Evolutionary conservation across 2,113 vertebrate genomes (phyloP).

Genomic region (Actinemys pallida): DNA sequence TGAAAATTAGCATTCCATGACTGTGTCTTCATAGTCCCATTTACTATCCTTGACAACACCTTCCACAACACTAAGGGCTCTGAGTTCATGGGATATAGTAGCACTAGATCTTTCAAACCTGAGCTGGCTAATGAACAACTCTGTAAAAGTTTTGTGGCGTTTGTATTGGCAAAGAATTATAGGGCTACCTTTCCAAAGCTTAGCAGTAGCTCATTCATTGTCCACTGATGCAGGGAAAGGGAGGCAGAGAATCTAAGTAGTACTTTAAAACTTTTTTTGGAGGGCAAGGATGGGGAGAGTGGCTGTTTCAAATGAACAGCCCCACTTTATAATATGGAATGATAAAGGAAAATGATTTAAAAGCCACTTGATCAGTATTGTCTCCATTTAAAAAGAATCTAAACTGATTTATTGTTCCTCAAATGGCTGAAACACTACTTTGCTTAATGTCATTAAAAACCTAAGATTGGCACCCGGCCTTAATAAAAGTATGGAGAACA

Average conservation of each 20-base stretch:
- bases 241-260: slow-evolving; percentile 59
- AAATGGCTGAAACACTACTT: slow-evolving; percentile 74
- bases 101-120: slow-evolving; percentile 58
- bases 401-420: slow-evolving; percentile 74
- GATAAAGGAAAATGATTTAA: slow-evolving; percentile 71
- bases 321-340: slow-evolving; percentile 26
- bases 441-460: slow-evolving; percentile 73
- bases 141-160: slow-evolving; percentile 62
- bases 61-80: slow-evolving; percentile 28
- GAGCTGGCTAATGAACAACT: slow-evolving; percentile 52
- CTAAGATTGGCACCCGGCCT: slow-evolving; percentile 65
- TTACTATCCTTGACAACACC: slow-evolving; percentile 18
- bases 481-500: slow-evolving; percentile 74
- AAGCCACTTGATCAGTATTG: slow-evolving; percentile 71
- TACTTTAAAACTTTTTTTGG: slow-evolving; percentile 3
- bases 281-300: background rate
- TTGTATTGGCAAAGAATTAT: slow-evolving; percentile 72
- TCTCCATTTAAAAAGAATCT: slow-evolving; percentile 68
- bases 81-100: slow-evolving; percentile 34
- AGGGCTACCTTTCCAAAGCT: slow-evolving; percentile 67
- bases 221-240: slow-evolving; percentile 58
- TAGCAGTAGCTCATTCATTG: slow-evolving; percentile 71
- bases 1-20: slow-evolving; percentile 8
- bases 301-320: slow-evolving; percentile 45
- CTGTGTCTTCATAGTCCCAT: background rate